These are phyloP conservation scores for Drosophila melanica DNA, from an alignment of 1,140 invertebrate genomes.

Conservation along the genomic window DNA sequence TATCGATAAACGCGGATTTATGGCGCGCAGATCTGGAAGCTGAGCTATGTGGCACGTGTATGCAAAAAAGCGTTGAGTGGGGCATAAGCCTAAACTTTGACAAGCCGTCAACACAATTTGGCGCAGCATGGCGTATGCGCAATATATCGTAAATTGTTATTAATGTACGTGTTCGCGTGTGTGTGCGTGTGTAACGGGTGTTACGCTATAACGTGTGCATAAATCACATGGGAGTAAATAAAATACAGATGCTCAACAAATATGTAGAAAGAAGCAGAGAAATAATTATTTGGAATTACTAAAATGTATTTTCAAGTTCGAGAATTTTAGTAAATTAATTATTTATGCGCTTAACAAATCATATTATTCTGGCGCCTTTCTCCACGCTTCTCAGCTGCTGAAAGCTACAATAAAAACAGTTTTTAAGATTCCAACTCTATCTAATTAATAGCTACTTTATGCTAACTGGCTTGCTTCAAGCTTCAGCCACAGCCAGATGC, in stretches of 20 bases:
- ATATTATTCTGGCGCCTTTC: neutral
- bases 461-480: neutral
- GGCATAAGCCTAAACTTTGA: conserved; percentile 29
- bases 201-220: neutral
- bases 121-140: conserved; percentile 68
- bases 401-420: neutral
- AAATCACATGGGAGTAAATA: neutral
- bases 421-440: neutral
- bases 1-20: conserved; percentile 24
- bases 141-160: conserved; percentile 73
- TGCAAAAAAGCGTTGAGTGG: conserved; percentile 36
- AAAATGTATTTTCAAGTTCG: too few relatives aligned
- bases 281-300: too few relatives aligned
- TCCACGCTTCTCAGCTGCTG: neutral
- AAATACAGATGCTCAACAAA: neutral
- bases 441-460: neutral
- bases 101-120: conserved; percentile 61
- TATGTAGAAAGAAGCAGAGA: neutral
- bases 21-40: neutral
- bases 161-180: conserved; percentile 21
- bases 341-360: too few relatives aligned
- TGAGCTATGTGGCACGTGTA: conserved; percentile 49
- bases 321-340: too few relatives aligned
- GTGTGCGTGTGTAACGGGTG: neutral
- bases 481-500: conserved; percentile 3